Evolutionary conservation across 2,113 vertebrate genomes (phyloP).

Genomic region (Bambusicola thoracicus): DNA sequence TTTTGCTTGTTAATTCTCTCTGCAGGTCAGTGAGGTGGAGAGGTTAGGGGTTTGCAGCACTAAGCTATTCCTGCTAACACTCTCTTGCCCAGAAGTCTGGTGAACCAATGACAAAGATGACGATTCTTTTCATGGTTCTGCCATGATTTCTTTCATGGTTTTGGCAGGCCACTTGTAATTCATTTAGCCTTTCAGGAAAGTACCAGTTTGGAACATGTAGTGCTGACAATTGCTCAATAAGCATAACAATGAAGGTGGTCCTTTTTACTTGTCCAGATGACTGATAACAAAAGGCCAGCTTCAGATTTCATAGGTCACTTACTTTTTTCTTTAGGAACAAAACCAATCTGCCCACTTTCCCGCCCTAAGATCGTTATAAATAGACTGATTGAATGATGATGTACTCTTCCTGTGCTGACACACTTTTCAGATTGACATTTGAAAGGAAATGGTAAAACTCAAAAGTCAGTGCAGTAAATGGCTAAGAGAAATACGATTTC

Average conservation of each 20-base stretch:
- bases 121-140: background rate
- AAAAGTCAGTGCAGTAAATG: conserved; percentile 16
- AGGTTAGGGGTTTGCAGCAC: background rate
- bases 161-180: conserved; percentile 61
- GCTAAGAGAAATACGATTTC: background rate
- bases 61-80: background rate
- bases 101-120: background rate
- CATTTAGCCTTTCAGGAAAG: conserved; percentile 70
- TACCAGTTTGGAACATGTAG: conserved; percentile 58
- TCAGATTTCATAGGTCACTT: conserved; percentile 79
- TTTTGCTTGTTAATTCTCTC: background rate
- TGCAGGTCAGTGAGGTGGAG: background rate
- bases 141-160: conserved; percentile 20
- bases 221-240: conserved; percentile 67
- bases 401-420: background rate
- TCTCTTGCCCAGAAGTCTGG: background rate
- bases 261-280: conserved; percentile 69
- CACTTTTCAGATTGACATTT: conserved; percentile 30
- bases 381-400: conserved; percentile 64
- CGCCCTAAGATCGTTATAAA: conserved; percentile 46
- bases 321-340: conserved; percentile 67
- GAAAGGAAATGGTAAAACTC: conserved; percentile 53
- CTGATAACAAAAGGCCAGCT: conserved; percentile 75
- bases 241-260: conserved; percentile 74
- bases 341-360: conserved; percentile 44